Evolutionary conservation across 2,888 invertebrate genomes (phyloP).

Genomic region (Noctua comes): DNA sequence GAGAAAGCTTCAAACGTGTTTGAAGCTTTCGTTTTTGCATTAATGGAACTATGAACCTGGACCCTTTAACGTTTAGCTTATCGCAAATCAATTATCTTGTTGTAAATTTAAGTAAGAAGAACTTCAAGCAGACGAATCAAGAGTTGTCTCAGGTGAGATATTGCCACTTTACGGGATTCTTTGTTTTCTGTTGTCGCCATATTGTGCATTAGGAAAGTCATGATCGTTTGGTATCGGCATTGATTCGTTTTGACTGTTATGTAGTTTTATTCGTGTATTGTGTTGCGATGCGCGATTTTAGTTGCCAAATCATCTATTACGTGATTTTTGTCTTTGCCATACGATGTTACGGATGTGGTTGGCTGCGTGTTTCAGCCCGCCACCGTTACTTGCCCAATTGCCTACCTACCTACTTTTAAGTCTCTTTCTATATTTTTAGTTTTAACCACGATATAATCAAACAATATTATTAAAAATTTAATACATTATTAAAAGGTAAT

Average conservation of each 20-base stretch:
- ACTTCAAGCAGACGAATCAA: constrained; percentile 96
- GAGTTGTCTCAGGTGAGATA: constrained; percentile 96
- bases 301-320: constrained; percentile 65
- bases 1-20: constrained; percentile 98
- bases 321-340: constrained; percentile 48
- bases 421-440: background rate
- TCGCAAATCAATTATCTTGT: constrained; percentile 99
- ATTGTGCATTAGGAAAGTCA: constrained; percentile 81
- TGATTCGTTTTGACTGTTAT: constrained; percentile 56
- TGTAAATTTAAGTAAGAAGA: constrained; percentile 98
- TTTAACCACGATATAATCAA: background rate
- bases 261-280: constrained; percentile 56
- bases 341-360: constrained; percentile 54
- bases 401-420: background rate
- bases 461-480: background rate
- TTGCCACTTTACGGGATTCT: constrained; percentile 72
- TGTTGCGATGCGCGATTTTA: constrained; percentile 58
- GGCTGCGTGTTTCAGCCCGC: constrained; percentile 33
- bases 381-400: constrained; percentile 40
- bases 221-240: constrained; percentile 66
- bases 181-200: constrained; percentile 88
- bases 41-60: constrained; percentile 99
- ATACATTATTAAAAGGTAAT: background rate
- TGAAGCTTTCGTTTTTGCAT: constrained; percentile 98
- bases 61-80: constrained; percentile 99